A percentile compares a stretch with the other conserved stretches of the same genome.
These are phyloP conservation scores for Chelonus formosanus DNA, from an alignment of 2,888 invertebrate genomes.

Conservation along the genomic window DNA sequence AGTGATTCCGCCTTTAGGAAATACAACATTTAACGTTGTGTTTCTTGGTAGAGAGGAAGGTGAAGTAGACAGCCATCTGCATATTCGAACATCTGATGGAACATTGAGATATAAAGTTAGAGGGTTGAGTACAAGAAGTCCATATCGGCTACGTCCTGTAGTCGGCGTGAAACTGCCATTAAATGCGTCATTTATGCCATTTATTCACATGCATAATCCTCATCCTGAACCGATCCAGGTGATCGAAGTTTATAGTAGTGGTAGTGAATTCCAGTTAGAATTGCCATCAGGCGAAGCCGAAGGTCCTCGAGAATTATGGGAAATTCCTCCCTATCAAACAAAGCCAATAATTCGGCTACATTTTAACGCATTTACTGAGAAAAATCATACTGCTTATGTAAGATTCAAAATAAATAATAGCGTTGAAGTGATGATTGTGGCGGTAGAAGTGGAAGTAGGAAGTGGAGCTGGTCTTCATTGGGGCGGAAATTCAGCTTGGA, in stretches of 20 bases:
- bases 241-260: constrained; percentile 85
- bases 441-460: constrained; percentile 83
- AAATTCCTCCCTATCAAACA: constrained; percentile 87
- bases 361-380: constrained; percentile 79
- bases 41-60: constrained; percentile 94
- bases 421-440: constrained; percentile 78
- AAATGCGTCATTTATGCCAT: constrained; percentile 88
- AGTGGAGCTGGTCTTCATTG: constrained; percentile 78
- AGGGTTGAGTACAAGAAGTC: constrained; percentile 87
- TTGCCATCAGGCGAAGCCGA: constrained; percentile 81
- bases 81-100: constrained; percentile 94
- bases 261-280: constrained; percentile 88
- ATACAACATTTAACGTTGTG: constrained; percentile 95
- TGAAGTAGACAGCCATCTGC: constrained; percentile 84
- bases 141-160: constrained; percentile 90
- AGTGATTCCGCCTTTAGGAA: constrained; percentile 90
- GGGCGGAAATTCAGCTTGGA: constrained; percentile 73
- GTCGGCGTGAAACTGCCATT: constrained; percentile 90
- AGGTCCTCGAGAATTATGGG: constrained; percentile 86
- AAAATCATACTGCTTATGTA: constrained; percentile 86
- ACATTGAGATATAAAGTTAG: constrained; percentile 87
- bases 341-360: constrained; percentile 88
- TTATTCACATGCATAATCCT: constrained; percentile 95
- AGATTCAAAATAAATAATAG: constrained; percentile 78
- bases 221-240: constrained; percentile 79